Evolutionary conservation across 2,797 vertebrate genomes (phyloP), one percentile per base, ranked within the genome.

Genomic region (Sparidentex hasta): DNA sequence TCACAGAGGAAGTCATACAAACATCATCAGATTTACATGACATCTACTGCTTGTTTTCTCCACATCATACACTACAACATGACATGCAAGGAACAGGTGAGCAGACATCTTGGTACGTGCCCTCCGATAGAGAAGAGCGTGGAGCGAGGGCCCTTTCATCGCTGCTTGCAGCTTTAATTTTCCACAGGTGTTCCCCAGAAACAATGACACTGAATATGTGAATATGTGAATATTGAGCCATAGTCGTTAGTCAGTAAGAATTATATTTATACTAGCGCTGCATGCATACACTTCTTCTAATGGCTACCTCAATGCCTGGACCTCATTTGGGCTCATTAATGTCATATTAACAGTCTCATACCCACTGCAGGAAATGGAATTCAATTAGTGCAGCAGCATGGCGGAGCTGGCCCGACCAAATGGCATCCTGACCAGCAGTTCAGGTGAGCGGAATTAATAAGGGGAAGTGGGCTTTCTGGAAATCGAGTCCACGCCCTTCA

Each of bases 301-400:
- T 62, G 52, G 21, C 65, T 25, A 29, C 65, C 44, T 66, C 69
- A 55, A 46, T 81, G 69, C 21, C 71, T 70, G 78, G 47, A 65
- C 69, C 74, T 47, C 33, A 29, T 74, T 72, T 55, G 38, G 38
- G 62, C 66, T 77, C 33, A 75, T 63, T 43, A 61, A 61, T 74
- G 54, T 57, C 78, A 77, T 74, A 83, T 87, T 87, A 86, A 84
- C 74, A 79, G 71, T 73, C 65, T 68, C 76, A 66, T 48, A 43
- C 76, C 63, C 71, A 59, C 78, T 76, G 88, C 81, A 83, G 54
- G 75, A 82, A 85, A 73, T 82, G 50, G 76, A 85, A 87, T 87
- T 90, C 81, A 90, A 87, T 92, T 87, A 86, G 72, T n/a, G 71
- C 67, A 80, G 71, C 57, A 58, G 79, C 64, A 47, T 69, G 72